These are phyloP conservation scores for Rhinophrynus dorsalis DNA, from an alignment of 2,797 vertebrate genomes.

Conservation along the genomic window DNA sequence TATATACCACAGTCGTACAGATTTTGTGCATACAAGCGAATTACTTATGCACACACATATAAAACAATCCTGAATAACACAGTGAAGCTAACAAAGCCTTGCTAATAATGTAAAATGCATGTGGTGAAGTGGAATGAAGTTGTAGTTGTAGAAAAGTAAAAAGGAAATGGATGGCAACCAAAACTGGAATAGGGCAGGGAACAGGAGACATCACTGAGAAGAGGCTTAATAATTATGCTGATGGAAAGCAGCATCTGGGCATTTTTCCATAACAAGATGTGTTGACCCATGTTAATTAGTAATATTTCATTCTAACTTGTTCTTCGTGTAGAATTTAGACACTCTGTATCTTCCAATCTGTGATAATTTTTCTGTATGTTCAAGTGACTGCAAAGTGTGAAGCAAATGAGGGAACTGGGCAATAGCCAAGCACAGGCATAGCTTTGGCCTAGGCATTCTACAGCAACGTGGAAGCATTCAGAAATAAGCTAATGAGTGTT, in stretches of 20 bases:
- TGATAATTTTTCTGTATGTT: neutral
- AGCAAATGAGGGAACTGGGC: neutral
- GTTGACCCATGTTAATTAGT: slow-evolving; percentile 29
- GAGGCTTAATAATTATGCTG: slow-evolving; percentile 5
- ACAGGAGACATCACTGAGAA: neutral
- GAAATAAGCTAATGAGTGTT: neutral
- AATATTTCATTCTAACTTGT: neutral
- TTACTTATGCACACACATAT: slow-evolving; percentile 26
- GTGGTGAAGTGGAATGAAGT: neutral
- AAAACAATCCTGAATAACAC: slow-evolving; percentile 37
- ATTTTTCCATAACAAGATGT: neutral
- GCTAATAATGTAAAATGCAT: neutral
- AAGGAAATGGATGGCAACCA: neutral
- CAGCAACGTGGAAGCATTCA: neutral
- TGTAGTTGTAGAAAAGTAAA: neutral
- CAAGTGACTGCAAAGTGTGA: neutral
- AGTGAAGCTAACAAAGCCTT: neutral
- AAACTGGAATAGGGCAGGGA: neutral
- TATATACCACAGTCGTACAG: slow-evolving; percentile 39
- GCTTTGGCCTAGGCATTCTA: neutral
- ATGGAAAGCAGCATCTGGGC: slow-evolving; percentile 4
- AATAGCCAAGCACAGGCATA: neutral
- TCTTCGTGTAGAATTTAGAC: slow-evolving; percentile 8
- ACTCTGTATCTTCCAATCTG: neutral
- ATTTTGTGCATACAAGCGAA: slow-evolving; percentile 37